Evolutionary conservation across 2,797 vertebrate species (phyloP).

Genomic region (Takifugu ocellatus): DNA sequence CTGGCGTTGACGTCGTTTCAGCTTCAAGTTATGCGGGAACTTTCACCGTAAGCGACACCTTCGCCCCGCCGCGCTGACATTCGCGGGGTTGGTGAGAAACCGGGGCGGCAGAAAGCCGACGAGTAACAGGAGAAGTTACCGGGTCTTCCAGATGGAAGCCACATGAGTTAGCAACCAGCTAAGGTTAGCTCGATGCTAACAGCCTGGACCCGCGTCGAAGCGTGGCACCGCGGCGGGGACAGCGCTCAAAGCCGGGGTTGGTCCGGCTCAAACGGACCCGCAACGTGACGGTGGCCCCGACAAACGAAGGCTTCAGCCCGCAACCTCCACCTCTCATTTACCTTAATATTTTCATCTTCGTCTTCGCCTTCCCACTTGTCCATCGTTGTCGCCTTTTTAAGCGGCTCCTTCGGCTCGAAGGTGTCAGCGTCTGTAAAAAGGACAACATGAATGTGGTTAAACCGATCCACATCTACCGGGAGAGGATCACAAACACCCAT

Average conservation of each 20-base stretch:
- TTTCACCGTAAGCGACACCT: not conserved
- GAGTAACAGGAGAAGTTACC: slow-evolving; percentile 2
- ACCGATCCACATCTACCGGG: slow-evolving; percentile 39
- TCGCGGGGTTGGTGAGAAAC: no score
- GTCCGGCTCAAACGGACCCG: no score
- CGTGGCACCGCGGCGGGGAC: slow-evolving; percentile 17
- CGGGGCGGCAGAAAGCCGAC: not conserved
- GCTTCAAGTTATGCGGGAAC: not conserved
- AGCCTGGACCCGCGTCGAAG: slow-evolving; percentile 20
- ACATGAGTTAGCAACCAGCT: slow-evolving; percentile 61
- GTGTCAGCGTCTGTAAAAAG: slow-evolving; percentile 82
- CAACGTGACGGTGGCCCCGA: no score
- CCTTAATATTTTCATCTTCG: slow-evolving; percentile 93
- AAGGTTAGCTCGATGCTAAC: slow-evolving; percentile 41
- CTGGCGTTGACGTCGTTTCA: not conserved
- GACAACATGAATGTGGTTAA: slow-evolving; percentile 47
- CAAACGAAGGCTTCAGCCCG: no score
- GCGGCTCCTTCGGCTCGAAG: slow-evolving; percentile 83
- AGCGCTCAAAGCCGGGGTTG: not conserved
- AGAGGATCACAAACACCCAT: not conserved
- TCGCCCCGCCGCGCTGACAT: not conserved
- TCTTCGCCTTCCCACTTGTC: slow-evolving; percentile 87
- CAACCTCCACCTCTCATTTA: slow-evolving; percentile 27
- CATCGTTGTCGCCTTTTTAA: slow-evolving; percentile 73
- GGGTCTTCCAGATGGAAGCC: slow-evolving; percentile 21